Evolutionary conservation across 2,797 vertebrate species (phyloP), one percentile per base, ranked within the genome.

Genomic region (Phaenicophaeus curvirostris): DNA sequence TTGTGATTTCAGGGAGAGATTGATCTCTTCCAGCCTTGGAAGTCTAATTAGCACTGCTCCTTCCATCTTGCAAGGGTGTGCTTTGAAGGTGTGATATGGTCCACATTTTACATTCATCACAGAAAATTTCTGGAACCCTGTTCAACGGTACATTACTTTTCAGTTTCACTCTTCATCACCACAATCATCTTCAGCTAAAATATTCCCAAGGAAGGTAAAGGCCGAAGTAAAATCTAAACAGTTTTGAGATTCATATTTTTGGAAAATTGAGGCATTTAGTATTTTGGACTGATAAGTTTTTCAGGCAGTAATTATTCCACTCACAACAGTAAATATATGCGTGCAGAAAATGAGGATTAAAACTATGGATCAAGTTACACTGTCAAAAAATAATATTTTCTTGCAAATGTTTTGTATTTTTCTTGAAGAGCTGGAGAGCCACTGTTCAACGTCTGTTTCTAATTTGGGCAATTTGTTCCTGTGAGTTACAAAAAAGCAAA

Each of bases 391-490:
- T 27, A 86, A 30, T 28, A 6, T 72, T 78, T 91, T 79, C 88
- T 94, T 94, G 85, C 75, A 91, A 96, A 87, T 85, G 83, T 90
- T 95, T 94, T 30, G 4, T 82, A 31, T 86, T 96, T 97, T 86
- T 93, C 83, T 93, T 94, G 63, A 90, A 90, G 85, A 89, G 53
- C 85, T 85, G 68, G 74, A 93, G 61, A 94, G 71, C 66, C 79
- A 72, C 84, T 88, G 53, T 69, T 95, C 88, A 84, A 88, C 82
- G 65, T 27, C 85, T 90, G 93, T 96, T 96, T 96, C 96, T 96
- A 96, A 96, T 96, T 96, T 94, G 37, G 93, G 90, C 8, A 5
- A 92, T 95, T 96, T 96, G 88, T 96, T 93, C 89, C 76, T 88
- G 63, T 66, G 66, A 91, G 85, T 80, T 92, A 82, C 92, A 94